A percentile compares a stretch with the other conserved stretches of the same genome.
Conservation (phyloP, 2,113 vertebrate genomes). For the Podocnemis expansa region DNA sequence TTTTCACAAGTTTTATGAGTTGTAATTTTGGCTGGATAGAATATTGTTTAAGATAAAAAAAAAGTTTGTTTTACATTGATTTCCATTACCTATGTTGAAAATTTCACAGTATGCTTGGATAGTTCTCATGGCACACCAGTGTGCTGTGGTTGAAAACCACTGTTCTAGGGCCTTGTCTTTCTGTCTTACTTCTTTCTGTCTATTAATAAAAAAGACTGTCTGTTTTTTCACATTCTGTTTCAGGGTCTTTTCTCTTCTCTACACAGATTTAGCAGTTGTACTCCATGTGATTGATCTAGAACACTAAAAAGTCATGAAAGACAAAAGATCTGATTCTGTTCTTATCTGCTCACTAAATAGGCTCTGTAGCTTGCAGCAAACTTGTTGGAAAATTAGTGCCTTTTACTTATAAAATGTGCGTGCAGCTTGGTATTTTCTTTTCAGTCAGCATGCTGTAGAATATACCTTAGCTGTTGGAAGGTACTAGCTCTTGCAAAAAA, state of each 20-base stretch:
- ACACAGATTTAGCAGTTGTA: neutral
- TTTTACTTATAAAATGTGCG: slow-evolving; percentile 36
- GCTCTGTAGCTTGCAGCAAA: slow-evolving; percentile 6
- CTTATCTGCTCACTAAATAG: slow-evolving; percentile 39
- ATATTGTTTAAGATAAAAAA: no score
- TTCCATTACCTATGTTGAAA: no score
- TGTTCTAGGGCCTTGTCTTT: neutral
- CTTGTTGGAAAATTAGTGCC: neutral
- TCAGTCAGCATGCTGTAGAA: neutral
- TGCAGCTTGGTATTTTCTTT: slow-evolving; percentile 19
- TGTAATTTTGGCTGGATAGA: no score
- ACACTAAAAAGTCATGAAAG: neutral
- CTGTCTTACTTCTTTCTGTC: slow-evolving; percentile 6
- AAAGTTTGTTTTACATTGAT: no score
- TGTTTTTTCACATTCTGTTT: slow-evolving; percentile 38
- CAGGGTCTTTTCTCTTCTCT: slow-evolving; percentile 4
- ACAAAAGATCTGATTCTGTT: neutral
- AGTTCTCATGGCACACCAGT: no score
- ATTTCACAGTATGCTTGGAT: no score
- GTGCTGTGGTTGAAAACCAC: no score
- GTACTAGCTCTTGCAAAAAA: neutral
- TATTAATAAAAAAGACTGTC: slow-evolving; percentile 8
- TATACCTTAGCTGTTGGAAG: slow-evolving; percentile 5
- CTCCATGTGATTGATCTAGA: neutral
- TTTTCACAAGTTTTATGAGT: no score